Conservation (phyloP, 2,888 invertebrate genomes). For the Iphiclides podalirius region DNA sequence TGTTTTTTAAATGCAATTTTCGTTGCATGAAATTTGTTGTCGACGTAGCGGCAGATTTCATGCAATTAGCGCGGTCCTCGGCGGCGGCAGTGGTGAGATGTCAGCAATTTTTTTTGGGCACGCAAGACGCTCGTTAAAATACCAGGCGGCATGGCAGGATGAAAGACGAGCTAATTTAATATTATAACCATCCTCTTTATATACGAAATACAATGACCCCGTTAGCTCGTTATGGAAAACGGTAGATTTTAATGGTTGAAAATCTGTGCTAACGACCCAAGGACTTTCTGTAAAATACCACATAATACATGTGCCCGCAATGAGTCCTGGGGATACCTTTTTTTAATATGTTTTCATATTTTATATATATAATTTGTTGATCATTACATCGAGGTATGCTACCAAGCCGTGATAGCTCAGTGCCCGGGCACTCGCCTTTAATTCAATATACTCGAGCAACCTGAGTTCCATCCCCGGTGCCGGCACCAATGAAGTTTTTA, state of each 20-base stretch:
- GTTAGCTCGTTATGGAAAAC: constrained; percentile 50
- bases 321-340: background rate
- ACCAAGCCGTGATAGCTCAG: no score
- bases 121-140: constrained; percentile 68
- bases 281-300: constrained; percentile 20
- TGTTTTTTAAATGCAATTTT: constrained; percentile 24
- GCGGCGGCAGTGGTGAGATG: constrained; percentile 38
- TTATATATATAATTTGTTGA: no score
- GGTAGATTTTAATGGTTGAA: constrained; percentile 39
- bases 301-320: constrained; percentile 3
- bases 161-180: constrained; percentile 62
- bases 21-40: constrained; percentile 11
- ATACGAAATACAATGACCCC: constrained; percentile 56
- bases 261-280: constrained; percentile 41
- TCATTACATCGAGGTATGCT: no score
- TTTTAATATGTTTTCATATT: constrained; percentile 11
- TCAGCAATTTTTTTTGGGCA: constrained; percentile 49
- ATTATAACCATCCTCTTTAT: constrained; percentile 60
- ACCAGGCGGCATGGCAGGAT: constrained; percentile 49
- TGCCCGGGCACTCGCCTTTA: no score
- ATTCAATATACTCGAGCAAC: no score
- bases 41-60: constrained; percentile 40
- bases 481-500: no score
- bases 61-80: constrained; percentile 45
- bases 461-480: no score